Conservation (phyloP, 2,888 invertebrate species). For the Luperina testacea region DNA sequence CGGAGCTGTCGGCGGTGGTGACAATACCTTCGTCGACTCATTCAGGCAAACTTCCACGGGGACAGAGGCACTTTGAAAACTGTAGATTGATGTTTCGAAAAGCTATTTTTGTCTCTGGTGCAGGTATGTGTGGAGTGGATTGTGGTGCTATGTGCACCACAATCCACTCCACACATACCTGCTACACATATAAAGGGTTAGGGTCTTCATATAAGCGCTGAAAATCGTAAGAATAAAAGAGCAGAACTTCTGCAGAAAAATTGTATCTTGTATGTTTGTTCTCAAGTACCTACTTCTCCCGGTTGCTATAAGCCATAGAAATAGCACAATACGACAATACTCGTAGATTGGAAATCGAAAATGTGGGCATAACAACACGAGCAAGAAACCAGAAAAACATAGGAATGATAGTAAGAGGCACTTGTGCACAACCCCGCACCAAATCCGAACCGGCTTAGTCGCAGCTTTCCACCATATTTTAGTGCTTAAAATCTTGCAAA, state of each 20-base stretch:
- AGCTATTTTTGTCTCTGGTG: constrained; percentile 47
- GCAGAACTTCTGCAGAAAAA: not conserved
- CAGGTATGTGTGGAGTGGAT: constrained; percentile 1
- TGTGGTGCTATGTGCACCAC: too few species aligned
- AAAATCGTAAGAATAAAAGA: not conserved
- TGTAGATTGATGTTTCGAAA: constrained; percentile 50
- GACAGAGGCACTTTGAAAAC: constrained; percentile 43
- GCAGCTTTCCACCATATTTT: constrained; percentile 38
- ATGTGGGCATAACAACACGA: not conserved
- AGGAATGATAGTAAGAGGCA: constrained; percentile 29
- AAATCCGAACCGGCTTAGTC: constrained; percentile 32
- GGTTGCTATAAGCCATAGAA: not conserved
- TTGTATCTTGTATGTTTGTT: not conserved
- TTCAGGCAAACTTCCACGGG: constrained; percentile 40
- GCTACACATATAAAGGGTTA: not conserved
- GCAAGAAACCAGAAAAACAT: constrained; percentile 7
- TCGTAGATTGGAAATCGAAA: constrained; percentile 14
- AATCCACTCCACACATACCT: too few species aligned
- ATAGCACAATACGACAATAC: not conserved
- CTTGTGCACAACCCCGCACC: constrained; percentile 28
- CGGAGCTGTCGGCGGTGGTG: constrained; percentile 34
- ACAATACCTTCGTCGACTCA: constrained; percentile 51
- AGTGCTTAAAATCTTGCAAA: constrained; percentile 31
- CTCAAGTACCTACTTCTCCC: not conserved
- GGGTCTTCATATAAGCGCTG: not conserved